phyloP scores from a whole-genome alignment of 2,888 invertebrate genomes.

The Xanthorhoe designata region DNA sequence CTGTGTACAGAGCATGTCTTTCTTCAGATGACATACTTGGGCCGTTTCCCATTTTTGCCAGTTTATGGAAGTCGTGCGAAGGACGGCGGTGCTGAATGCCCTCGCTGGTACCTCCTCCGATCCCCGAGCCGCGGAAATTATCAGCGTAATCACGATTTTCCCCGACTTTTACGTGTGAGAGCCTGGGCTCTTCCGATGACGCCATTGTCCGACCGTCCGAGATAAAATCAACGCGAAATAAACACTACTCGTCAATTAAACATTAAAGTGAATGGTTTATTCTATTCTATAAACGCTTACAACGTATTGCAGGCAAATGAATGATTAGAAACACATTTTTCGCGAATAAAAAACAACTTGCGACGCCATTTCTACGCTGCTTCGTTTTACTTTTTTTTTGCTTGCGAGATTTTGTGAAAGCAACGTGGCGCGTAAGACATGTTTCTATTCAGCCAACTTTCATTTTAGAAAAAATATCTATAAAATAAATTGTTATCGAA shows the following conservation, averaged over 20 bases:
- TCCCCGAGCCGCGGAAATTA: slow-evolving; percentile 62
- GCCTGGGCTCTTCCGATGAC: slow-evolving; percentile 77
- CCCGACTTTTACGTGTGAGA: slow-evolving; percentile 78
- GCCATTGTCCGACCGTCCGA: slow-evolving; percentile 79
- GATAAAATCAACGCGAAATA: slow-evolving; percentile 65
- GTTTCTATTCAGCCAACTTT: slow-evolving; percentile 48
- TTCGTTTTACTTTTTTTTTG: slow-evolving; percentile 57
- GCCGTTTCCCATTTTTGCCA: slow-evolving; percentile 78
- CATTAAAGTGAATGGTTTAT: slow-evolving; percentile 57
- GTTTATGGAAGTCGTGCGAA: slow-evolving; percentile 77
- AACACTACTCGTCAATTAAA: slow-evolving; percentile 69
- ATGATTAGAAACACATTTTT: slow-evolving; percentile 75
- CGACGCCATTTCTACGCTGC: slow-evolving; percentile 82
- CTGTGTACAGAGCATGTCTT: slow-evolving; percentile 65
- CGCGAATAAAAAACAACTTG: slow-evolving; percentile 81
- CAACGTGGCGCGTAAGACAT: slow-evolving; percentile 52
- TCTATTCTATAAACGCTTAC: slow-evolving; percentile 57
- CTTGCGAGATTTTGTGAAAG: slow-evolving; percentile 55
- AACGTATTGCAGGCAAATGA: slow-evolving; percentile 55
- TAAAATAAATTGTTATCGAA: too few relatives aligned
- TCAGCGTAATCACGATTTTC: slow-evolving; percentile 71
- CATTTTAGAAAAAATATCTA: background rate
- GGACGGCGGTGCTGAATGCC: slow-evolving; percentile 76
- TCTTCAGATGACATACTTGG: slow-evolving; percentile 77
- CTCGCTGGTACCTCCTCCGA: slow-evolving; percentile 74